Base-by-base conservation (phyloP, 2,888 invertebrate species). In the Caenorhabditis becei region DNA sequence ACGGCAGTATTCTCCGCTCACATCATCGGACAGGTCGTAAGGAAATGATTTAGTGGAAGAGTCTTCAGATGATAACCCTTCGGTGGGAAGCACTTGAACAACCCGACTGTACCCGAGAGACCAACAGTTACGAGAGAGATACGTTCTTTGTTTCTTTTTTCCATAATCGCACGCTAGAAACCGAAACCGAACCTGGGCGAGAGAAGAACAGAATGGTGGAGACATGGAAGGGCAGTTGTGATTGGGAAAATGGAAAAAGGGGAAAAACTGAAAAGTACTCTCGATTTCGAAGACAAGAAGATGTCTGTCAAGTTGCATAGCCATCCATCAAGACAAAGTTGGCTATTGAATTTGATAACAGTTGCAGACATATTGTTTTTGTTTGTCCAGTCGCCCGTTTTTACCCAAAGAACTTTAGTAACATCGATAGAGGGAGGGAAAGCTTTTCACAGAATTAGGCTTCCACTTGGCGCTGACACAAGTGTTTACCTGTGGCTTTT, bases 81-180 rank as follows among this genome's bases (percentile, higher is more conserved):
- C 20, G 8, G 47, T 18, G 4, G 47, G 5, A 47, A 47, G 47
- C 20, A 47, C 47, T 47, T 20, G 47, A 18, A 10, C 11, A 35
- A 56, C 56, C 54, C 28, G 26, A 8, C 28, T 8, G 56, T 56
- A 32, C 56, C 56, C 56, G 20, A 28, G 14, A 32, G 56, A 35
- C 28, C 56, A 56, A 56, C 56, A 56, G 20, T 56, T 56, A 35
- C n/a, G n/a, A n/a, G n/a, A n/a, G n/a, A n/a, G 49, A 62, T 53
- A 53, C 35, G 66, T 75, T 75, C 66, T 66, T 32, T 53, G 59
- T 61, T 61, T 47, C 47, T 18, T 18, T 16, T 18, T 47, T 10
- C 11, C 32, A 56, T 18, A 20, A 16, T 32, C 28, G 10, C 56
- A 16, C n/a, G 2, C 32, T n/a, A n/a, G n/a, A n/a, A 49, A 49